Percentiles rank a stretch among this genome's conserved stretches.
phyloP scores from a whole-genome alignment of 2,888 invertebrate species.

The Lithophane socia region DNA sequence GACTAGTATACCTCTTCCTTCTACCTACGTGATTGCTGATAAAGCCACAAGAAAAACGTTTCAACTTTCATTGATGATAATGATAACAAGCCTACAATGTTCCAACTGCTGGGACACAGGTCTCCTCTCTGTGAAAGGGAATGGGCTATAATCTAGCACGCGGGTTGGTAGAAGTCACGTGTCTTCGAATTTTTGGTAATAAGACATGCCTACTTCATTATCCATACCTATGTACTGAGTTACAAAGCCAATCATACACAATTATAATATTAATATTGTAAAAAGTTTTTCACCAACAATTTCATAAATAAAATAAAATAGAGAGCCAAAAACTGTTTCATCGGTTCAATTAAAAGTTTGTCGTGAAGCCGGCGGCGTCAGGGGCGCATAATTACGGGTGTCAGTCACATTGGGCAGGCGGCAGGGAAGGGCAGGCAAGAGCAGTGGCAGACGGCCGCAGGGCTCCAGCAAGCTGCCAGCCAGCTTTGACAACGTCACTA shows the following conservation, averaged over 20 bases:
- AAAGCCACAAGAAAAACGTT: neutral
- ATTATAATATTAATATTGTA: slow-evolving; percentile 53
- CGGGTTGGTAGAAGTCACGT: too few relatives aligned
- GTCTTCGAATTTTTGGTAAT: too few relatives aligned
- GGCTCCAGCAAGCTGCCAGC: slow-evolving; percentile 3
- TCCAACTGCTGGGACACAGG: too few relatives aligned
- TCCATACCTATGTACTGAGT: neutral
- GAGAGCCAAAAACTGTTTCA: slow-evolving; percentile 72
- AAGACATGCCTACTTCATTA: neutral
- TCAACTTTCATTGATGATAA: neutral
- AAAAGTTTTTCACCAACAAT: slow-evolving; percentile 63
- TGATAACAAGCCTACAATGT: too few relatives aligned
- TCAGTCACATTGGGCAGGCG: slow-evolving; percentile 67
- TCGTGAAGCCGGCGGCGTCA: slow-evolving; percentile 57
- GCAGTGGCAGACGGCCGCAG: slow-evolving; percentile 27
- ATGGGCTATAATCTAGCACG: too few relatives aligned
- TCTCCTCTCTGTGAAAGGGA: too few relatives aligned
- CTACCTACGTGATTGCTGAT: neutral
- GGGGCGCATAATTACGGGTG: slow-evolving; percentile 73
- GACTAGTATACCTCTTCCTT: neutral
- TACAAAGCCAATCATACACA: slow-evolving; percentile 34
- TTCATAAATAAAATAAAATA: slow-evolving; percentile 59
- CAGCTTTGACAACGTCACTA: slow-evolving; percentile 46
- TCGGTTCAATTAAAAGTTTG: slow-evolving; percentile 82
- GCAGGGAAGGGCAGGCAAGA: slow-evolving; percentile 16